These are phyloP conservation scores for Cephus runcator DNA, from an alignment of 2,888 invertebrate species.

Conservation along the genomic window DNA sequence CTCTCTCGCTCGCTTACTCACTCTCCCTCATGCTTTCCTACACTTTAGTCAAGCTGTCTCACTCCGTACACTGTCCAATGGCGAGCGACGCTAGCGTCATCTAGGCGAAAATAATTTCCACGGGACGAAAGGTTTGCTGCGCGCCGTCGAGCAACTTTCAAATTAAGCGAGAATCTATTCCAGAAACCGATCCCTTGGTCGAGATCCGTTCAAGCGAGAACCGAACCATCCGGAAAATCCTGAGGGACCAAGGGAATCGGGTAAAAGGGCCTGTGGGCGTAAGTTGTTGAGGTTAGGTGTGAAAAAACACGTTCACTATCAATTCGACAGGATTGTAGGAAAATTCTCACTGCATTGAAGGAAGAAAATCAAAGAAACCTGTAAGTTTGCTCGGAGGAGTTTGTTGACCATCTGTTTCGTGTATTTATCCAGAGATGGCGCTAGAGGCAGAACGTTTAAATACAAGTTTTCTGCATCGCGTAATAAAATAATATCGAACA, in stretches of 20 bases:
- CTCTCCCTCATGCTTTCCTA: constrained; percentile 10
- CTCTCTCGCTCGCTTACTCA: constrained; percentile 1
- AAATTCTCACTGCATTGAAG: background rate
- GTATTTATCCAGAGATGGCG: background rate
- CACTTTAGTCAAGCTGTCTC: constrained; percentile 1
- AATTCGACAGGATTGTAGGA: background rate
- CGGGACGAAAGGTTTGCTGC: constrained; percentile 6
- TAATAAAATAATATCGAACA: background rate
- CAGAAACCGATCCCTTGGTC: background rate
- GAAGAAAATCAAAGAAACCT: background rate
- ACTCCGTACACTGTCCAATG: background rate
- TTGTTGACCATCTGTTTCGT: background rate
- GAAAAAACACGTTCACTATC: background rate
- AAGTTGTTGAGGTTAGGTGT: background rate
- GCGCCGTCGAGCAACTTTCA: constrained; percentile 1
- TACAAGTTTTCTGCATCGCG: background rate
- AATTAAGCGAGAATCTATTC: background rate
- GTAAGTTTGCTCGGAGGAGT: background rate
- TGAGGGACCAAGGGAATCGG: background rate
- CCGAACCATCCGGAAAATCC: background rate
- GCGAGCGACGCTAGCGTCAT: constrained; percentile 22
- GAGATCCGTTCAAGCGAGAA: background rate
- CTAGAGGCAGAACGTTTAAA: background rate
- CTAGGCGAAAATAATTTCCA: constrained; percentile 30
- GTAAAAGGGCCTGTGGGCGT: background rate